Evolutionary conservation across 2,797 vertebrate genomes (phyloP), one percentile per base, ranked within the genome.

Genomic region (Danio tinwini): DNA sequence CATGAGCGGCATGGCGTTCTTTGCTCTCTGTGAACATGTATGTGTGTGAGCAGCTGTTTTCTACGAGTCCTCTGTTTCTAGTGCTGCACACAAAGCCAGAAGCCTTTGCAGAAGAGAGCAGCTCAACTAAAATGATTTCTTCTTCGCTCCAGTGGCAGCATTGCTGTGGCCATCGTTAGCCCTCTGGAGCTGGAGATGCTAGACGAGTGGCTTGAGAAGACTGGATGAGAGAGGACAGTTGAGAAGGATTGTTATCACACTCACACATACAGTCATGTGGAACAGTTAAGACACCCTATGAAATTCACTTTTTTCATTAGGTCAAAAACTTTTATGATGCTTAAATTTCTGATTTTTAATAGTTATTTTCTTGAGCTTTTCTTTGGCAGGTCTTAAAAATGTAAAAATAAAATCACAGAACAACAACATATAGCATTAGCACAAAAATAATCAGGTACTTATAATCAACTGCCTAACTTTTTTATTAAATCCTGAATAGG

Each of bases 61-160:
- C 63, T 17, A 59, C 64, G 13, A 12, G 58, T 45, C 19, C 58
- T 53, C 39, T n/a, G 67, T 62, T 78, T 79, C 37, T 8, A 37
- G 76, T 29, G 58, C 40, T 67, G 37, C 2, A 8, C 14, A 16
- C 50, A 55, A 29, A 64, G n/a, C 19, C 49, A 55, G 61, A 67
- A 77, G 58, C 9, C 75, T 68, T 68, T 68, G 52, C 52, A 47
- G 19, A 37, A 55, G 65, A 55, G 65, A 44, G 56, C 39, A 53
- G 49, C 37, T 61, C 55, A 71, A 52, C 65, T 50, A 70, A 78
- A 78, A 69, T 0, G 19, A 44, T 42, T 50, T 62, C 45, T 79
- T 42, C 64, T 59, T 49, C 29, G 44, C 75, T 78, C n/a, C 21
- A 69, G 53, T 69, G 64, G 58, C 64, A 78, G 64, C 44, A 50